Conservation (phyloP, 1,140 invertebrate species). For the Zelostemma sp. region DNA sequence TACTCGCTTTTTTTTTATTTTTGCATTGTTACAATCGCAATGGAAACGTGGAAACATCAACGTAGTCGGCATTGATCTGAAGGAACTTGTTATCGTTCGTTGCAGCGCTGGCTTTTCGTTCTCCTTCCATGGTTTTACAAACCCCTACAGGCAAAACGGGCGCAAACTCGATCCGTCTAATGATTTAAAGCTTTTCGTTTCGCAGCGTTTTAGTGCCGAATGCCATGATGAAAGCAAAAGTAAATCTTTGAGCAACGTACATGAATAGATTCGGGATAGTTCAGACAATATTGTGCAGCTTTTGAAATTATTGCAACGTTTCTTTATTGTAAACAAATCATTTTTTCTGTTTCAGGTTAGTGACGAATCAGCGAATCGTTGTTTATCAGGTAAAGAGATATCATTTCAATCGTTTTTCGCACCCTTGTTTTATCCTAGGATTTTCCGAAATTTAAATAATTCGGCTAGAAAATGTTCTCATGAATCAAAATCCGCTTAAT, state of each 20-base stretch:
- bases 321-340: background rate
- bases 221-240: background rate
- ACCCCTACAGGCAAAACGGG: constrained; percentile 7
- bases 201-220: background rate
- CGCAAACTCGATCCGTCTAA: constrained; percentile 27
- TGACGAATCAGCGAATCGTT: background rate
- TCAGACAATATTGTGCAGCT: no score
- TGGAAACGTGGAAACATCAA: constrained; percentile 9
- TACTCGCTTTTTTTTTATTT: no score
- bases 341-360: background rate
- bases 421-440: no score
- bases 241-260: no score
- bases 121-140: constrained; percentile 16
- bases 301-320: background rate
- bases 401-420: no score
- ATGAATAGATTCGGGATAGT: no score
- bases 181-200: constrained; percentile 17
- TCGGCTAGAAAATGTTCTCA: no score
- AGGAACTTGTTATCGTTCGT: constrained; percentile 15
- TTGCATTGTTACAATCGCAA: no score
- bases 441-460: no score
- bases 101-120: constrained; percentile 12
- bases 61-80: constrained; percentile 31
- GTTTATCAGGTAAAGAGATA: no score
- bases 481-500: background rate